phyloP scores from a whole-genome alignment of 2,797 vertebrate species.

The Myiothlypis coronata region DNA sequence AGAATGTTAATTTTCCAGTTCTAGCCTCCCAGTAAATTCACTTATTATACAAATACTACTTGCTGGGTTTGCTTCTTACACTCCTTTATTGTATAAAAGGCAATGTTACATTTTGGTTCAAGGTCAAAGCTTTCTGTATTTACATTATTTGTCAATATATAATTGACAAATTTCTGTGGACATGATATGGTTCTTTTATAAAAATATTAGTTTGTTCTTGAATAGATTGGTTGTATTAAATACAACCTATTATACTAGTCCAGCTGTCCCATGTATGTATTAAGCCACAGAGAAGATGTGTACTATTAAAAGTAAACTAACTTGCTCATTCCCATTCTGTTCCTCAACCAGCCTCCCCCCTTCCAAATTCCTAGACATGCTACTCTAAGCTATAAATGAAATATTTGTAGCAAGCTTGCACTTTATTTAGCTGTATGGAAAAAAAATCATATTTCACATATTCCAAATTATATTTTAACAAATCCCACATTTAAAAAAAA shows the following conservation, averaged over 20 bases:
- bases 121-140: background rate
- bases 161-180: background rate
- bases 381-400: background rate
- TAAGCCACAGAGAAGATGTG: background rate
- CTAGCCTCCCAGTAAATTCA: fast-evolving
- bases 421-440: background rate
- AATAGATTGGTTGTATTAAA: background rate
- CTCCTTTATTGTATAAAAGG: background rate
- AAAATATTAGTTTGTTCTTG: background rate
- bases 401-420: background rate
- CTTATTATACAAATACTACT: background rate
- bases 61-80: background rate
- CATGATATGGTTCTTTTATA: background rate
- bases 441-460: background rate
- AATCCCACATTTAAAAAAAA: background rate
- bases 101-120: background rate
- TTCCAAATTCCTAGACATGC: background rate
- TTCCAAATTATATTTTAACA: background rate
- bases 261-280: background rate
- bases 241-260: background rate
- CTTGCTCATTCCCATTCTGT: background rate
- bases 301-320: background rate
- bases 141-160: background rate
- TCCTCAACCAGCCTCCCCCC: background rate
- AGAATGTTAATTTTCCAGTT: background rate